Evolutionary conservation across 2,888 invertebrate species (phyloP), one percentile per base, ranked within the genome.

Genomic region (Agonopterix heracliana): DNA sequence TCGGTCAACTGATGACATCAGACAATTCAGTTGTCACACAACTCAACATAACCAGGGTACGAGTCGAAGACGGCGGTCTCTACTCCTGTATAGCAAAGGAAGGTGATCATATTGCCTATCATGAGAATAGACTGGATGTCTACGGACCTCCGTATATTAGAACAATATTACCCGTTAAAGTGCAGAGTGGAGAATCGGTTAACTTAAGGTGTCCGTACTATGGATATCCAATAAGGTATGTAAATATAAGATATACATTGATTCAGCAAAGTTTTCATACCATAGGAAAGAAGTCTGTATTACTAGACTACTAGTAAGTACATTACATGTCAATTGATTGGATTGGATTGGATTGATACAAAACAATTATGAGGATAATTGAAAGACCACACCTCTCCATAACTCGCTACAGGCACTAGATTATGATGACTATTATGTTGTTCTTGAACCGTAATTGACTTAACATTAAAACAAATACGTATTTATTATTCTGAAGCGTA

Each of bases 171-270:
- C 92, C 93, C 41, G 87, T 94, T 47, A 94, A 95, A 65, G 94
- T 95, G 0, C 94, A 96, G 55, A 95, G 95, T 52, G 94, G 94
- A 14, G 91, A 93, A 61, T 91, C 93, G 54, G 90, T 95, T 49
- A 92, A 91, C 57, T 88, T 96, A 53, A 90, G 93, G 61, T 96
- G 96, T 77, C 95, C 95, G 43, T 96, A 93, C 69, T 94, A 95
- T 46, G 96, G 96, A 50, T 95, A 95, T 80, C 96, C 96, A n/a
- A 93, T 96, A 56, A 91, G 91, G 74, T 90, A 86, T 51, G 17
- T 36, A 44, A 38, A 9, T 17, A 17, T 17, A 4, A 4, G 26
- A 26, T 5, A 26, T 5, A 2, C 26, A 26, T 26, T 7, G 26
- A 7, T 17, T 17, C 17, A 17, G 17, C 3, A 17, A 17, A 17